These are phyloP conservation scores for Diachasmimorpha longicaudata DNA, from an alignment of 1,140 invertebrate genomes.

Conservation along the genomic window DNA sequence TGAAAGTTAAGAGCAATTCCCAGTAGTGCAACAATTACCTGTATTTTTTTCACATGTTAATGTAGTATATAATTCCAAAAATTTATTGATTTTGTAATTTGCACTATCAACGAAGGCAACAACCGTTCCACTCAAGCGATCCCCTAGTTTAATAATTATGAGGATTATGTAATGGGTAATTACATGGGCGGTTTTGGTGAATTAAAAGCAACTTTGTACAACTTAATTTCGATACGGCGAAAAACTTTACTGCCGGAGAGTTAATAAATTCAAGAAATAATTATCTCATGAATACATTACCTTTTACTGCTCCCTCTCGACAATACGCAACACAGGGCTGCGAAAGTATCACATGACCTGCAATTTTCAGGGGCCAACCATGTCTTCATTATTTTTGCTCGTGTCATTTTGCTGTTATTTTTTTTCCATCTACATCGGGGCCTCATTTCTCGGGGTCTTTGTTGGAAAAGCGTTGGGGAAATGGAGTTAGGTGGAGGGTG, in stretches of 20 bases:
- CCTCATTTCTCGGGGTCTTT: neutral
- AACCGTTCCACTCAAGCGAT: no score
- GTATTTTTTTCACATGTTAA: no score
- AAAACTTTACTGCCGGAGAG: slow-evolving; percentile 48
- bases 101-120: no score
- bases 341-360: slow-evolving; percentile 35
- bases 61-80: no score
- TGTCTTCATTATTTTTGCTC: neutral
- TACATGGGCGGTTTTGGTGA: neutral
- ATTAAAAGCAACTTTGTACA: slow-evolving; percentile 49
- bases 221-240: slow-evolving; percentile 36
- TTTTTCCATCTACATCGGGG: neutral
- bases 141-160: neutral
- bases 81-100: no score
- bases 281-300: slow-evolving; percentile 61
- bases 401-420: neutral
- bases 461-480: neutral
- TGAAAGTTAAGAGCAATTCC: no score
- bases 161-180: neutral
- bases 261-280: slow-evolving; percentile 60
- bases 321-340: slow-evolving; percentile 41
- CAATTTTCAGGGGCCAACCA: neutral
- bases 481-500: neutral
- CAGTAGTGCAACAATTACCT: no score
- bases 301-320: slow-evolving; percentile 47